Conservation (phyloP, 1,140 invertebrate species). For the Danaus melanippus region DNA sequence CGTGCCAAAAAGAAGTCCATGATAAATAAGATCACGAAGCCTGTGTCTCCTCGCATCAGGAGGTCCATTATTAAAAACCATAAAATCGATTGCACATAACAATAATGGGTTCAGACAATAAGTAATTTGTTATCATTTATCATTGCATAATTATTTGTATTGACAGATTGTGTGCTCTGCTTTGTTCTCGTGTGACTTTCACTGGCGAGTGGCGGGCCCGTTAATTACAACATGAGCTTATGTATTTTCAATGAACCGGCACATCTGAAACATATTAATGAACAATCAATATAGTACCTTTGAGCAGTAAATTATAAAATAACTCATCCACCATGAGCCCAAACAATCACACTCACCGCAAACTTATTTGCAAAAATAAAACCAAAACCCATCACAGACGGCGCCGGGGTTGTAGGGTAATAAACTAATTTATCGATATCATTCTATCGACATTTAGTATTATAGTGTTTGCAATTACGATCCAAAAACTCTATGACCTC, state of each 20-base stretch:
- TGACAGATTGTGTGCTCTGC: constrained; percentile 24
- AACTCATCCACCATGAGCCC: too few species aligned
- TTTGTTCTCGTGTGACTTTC: constrained; percentile 25
- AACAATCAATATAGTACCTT: too few species aligned
- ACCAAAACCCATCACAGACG: constrained; percentile 56
- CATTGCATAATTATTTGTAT: constrained; percentile 37
- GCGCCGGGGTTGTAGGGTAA: constrained; percentile 57
- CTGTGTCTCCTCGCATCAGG: background rate
- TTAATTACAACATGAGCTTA: too few species aligned
- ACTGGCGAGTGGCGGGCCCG: constrained; percentile 15
- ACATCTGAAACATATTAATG: too few species aligned
- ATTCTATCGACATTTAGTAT: constrained; percentile 4
- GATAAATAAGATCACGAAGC: too few species aligned
- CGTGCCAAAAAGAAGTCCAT: too few species aligned
- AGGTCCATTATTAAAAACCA: constrained; percentile 1
- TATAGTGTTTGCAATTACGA: background rate
- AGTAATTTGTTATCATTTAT: constrained; percentile 43
- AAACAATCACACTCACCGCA: constrained; percentile 28
- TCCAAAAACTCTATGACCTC: too few species aligned
- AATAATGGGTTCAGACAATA: constrained; percentile 43
- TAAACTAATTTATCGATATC: constrained; percentile 25
- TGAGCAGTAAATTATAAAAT: too few species aligned
- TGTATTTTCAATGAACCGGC: too few species aligned
- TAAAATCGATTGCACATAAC: constrained; percentile 41
- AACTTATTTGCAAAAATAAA: constrained; percentile 66